Evolutionary conservation across 2,888 invertebrate genomes (phyloP).

Genomic region (Spisula subtruncata): DNA sequence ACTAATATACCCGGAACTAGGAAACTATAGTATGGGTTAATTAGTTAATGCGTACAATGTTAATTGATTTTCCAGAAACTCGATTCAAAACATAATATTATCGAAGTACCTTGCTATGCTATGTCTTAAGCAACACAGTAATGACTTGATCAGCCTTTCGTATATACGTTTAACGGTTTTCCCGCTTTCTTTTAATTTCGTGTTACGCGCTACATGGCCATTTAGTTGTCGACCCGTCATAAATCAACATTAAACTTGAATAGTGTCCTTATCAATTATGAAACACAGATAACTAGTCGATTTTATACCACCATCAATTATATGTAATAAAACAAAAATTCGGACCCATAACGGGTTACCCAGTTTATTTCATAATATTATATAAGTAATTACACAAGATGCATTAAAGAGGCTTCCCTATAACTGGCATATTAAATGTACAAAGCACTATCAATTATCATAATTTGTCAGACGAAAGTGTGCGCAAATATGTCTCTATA

Average conservation of each 20-base stretch:
- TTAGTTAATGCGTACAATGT: neutral
- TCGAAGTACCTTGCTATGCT: neutral
- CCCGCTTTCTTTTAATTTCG: too few relatives aligned
- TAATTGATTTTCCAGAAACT: neutral
- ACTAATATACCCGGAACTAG: neutral
- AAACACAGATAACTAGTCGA: too few relatives aligned
- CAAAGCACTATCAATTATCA: too few relatives aligned
- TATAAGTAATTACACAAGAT: too few relatives aligned
- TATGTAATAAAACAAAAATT: too few relatives aligned
- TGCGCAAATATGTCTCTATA: too few relatives aligned
- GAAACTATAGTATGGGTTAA: neutral
- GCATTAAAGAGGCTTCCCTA: too few relatives aligned
- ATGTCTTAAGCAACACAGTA: neutral
- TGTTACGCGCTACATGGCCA: neutral
- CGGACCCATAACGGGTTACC: too few relatives aligned
- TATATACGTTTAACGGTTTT: neutral
- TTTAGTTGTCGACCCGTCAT: neutral
- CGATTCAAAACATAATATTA: neutral
- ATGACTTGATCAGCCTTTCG: neutral
- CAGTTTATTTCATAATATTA: too few relatives aligned
- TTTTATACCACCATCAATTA: too few relatives aligned
- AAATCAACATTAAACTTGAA: neutral
- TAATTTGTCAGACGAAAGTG: too few relatives aligned
- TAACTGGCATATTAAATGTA: too few relatives aligned
- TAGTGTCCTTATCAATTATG: neutral